Conservation (phyloP, 2,888 invertebrate species). For the Steinernema hermaphroditum region DNA sequence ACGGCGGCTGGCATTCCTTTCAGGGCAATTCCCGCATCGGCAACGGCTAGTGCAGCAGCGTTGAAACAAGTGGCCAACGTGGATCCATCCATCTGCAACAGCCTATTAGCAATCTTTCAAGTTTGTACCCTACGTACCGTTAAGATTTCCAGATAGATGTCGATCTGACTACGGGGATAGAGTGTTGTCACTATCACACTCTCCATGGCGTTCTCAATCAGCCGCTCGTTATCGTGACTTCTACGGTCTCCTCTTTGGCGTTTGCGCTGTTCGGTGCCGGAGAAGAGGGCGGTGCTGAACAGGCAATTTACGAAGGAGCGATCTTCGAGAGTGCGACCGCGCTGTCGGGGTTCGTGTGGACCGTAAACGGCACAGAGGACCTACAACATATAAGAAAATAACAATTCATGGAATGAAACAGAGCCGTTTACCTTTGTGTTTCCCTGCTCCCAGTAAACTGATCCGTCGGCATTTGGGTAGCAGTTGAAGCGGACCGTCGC, state of each 20-base stretch:
- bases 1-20: constrained; percentile 90
- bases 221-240: constrained; percentile 84
- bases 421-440: constrained; percentile 57
- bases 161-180: constrained; percentile 92
- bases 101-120: no score
- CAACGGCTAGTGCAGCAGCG: constrained; percentile 89
- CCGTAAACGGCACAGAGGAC: constrained; percentile 95
- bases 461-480: constrained; percentile 64
- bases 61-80: constrained; percentile 90
- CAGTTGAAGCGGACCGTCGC: constrained; percentile 57
- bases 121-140: no score
- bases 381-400: constrained; percentile 49
- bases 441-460: constrained; percentile 65
- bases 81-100: constrained; percentile 83
- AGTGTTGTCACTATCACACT: constrained; percentile 86
- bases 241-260: constrained; percentile 72
- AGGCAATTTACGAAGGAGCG: constrained; percentile 82
- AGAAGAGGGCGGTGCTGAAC: constrained; percentile 89
- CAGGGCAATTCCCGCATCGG: constrained; percentile 91
- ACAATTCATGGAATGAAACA: not conserved
- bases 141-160: constrained; percentile 86
- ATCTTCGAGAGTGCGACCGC: constrained; percentile 75
- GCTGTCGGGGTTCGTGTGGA: constrained; percentile 77
- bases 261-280: constrained; percentile 76
- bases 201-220: constrained; percentile 83